Percentiles rank a stretch among this genome's conserved stretches.
Evolutionary conservation across 2,797 vertebrate species (phyloP).

Genomic region (Eremophila alpestris): DNA sequence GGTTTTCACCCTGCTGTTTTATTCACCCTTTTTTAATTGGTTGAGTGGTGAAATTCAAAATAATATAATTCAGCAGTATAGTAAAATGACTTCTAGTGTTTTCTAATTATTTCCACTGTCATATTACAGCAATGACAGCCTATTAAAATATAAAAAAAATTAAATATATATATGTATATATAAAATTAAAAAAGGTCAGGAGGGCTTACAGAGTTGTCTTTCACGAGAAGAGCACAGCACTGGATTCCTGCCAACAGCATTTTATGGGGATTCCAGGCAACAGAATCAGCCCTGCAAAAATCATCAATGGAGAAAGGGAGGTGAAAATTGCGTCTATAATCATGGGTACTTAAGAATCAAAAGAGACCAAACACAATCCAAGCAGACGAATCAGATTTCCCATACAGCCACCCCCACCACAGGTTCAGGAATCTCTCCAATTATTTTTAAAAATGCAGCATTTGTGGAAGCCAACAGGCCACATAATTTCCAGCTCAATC

Average conservation of each 20-base stretch:
- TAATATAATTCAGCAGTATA: background rate
- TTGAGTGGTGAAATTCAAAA: background rate
- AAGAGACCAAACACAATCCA: background rate
- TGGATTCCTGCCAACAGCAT: slow-evolving; percentile 88
- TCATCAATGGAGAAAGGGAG: background rate
- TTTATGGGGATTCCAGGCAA: slow-evolving; percentile 89
- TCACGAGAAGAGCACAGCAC: slow-evolving; percentile 85
- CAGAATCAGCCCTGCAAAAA: slow-evolving; percentile 79
- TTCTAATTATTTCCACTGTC: background rate
- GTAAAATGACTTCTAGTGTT: background rate
- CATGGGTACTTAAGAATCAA: background rate
- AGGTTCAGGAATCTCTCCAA: background rate
- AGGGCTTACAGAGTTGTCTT: slow-evolving; percentile 81
- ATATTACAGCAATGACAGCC: background rate
- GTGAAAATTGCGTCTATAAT: background rate
- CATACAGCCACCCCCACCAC: too few relatives aligned
- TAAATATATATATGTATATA: too few relatives aligned
- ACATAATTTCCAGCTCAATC: background rate
- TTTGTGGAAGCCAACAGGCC: background rate
- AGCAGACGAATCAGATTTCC: background rate
- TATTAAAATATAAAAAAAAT: background rate
- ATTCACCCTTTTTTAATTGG: background rate
- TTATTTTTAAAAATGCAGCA: background rate
- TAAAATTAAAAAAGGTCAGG: background rate
- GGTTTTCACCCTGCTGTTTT: background rate